A percentile compares a stretch with the other conserved stretches of the same genome.
Conservation (phyloP, 2,113 vertebrate species). For the Prietella phreatophila region DNA sequence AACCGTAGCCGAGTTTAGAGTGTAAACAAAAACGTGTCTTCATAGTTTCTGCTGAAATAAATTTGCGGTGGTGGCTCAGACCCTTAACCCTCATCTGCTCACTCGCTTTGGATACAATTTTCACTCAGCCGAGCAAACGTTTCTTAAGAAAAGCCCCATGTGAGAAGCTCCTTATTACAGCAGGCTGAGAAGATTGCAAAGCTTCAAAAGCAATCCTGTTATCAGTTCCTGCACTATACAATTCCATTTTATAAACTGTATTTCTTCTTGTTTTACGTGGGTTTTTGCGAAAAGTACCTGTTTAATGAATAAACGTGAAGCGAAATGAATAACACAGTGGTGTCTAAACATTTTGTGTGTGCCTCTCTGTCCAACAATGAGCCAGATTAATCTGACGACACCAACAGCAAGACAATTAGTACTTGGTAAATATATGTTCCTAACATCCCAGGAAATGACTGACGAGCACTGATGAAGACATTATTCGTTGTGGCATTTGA, state of each 20-base stretch:
- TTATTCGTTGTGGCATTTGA: conserved; percentile 14
- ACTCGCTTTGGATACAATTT: background rate
- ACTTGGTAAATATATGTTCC: conserved; percentile 30
- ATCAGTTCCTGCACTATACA: too few species aligned
- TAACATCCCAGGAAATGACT: conserved; percentile 18
- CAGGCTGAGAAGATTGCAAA: background rate
- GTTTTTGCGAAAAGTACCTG: background rate
- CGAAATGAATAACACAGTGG: background rate
- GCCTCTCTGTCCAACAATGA: background rate
- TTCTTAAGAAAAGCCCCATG: background rate
- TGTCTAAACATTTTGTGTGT: conserved; percentile 3
- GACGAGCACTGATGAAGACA: conserved; percentile 32
- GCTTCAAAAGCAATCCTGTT: background rate
- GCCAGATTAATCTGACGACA: conserved; percentile 8
- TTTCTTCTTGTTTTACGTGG: background rate
- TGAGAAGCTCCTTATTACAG: background rate
- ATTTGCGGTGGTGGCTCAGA: background rate
- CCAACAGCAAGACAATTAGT: conserved; percentile 9
- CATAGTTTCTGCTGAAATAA: too few species aligned
- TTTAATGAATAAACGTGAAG: background rate
- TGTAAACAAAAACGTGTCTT: background rate
- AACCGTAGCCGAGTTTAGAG: background rate
- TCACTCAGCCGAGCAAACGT: background rate
- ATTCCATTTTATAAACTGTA: too few species aligned
- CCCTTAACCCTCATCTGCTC: background rate